Evolutionary conservation across 2,113 vertebrate genomes (phyloP).

Genomic region (Progne subis): DNA sequence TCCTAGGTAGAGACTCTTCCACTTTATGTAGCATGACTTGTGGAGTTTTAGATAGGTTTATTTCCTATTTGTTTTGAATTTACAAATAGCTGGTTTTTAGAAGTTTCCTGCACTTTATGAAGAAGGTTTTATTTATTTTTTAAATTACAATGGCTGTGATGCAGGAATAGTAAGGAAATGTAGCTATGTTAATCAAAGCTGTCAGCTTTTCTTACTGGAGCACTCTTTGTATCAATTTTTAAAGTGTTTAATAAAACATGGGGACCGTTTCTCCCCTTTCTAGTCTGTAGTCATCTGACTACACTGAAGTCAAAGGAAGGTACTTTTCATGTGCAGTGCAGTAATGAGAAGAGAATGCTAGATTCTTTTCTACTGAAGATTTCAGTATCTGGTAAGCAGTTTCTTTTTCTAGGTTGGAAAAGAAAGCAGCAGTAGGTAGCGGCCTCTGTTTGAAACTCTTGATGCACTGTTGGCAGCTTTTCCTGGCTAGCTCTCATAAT

Average conservation of each 20-base stretch:
- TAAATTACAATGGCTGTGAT: neutral
- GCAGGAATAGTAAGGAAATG: neutral
- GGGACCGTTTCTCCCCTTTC: neutral
- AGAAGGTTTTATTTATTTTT: neutral
- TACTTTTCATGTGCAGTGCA: neutral
- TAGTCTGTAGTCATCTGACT: neutral
- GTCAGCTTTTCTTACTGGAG: slow-evolving; percentile 6
- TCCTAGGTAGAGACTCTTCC: neutral
- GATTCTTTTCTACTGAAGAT: neutral
- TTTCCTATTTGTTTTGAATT: neutral
- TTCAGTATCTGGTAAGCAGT: neutral
- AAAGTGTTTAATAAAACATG: slow-evolving; percentile 56
- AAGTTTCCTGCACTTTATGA: neutral
- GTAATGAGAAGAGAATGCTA: neutral
- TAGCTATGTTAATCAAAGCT: neutral
- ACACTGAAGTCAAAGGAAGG: neutral
- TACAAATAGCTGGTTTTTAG: neutral
- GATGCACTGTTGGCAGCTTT: neutral
- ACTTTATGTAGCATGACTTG: neutral
- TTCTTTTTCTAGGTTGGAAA: neutral
- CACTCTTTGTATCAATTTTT: slow-evolving; percentile 50
- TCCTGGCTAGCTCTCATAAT: neutral
- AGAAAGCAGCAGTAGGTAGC: neutral
- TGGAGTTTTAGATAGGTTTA: neutral
- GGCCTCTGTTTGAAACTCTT: neutral